Base-by-base conservation (phyloP, 2,888 invertebrate genomes). In the Dynastes hyllus region DNA sequence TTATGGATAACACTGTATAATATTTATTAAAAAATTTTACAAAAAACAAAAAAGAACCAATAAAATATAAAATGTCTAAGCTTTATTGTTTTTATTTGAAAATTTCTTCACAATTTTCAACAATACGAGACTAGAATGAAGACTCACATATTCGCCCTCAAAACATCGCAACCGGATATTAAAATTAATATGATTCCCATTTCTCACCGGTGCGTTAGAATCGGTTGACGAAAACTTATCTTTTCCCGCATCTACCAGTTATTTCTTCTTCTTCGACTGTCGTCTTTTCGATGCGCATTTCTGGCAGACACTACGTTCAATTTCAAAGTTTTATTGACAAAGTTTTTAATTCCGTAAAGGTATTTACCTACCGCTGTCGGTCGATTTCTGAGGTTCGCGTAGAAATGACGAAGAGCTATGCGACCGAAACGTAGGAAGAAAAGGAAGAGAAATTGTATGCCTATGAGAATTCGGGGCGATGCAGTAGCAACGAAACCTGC, bases 301-400 rank as follows among this genome's bases (percentile, higher is more conserved):
- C 69, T 51, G 55, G 51, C 73, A 37, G 55, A 32, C 73, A 37
- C 73, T 58, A 61, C 58, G 73, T 73, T 73, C 73, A 73, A 73
- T 73, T 73, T 73, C 73, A 55, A 73, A 73, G 73, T 73, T 73
- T 73, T 73, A 73, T 73, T 73, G 73, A 73, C 73, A 73, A 73
- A 73, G 73, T 73, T 73, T 73, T 73, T 73, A 73, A 73, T 73
- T 73, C 73, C 73, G 58, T 58, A 22, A 73, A 73, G 16, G 22
- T 37, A 22, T 22, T 22, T 22, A 40, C 16, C 40, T 58, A 9
- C 22, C 8, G 5, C 29, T 29, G 70, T 16, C 58, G 58, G 22
- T 58, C 58, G 58, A 73, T 73, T 58, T 61, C 40, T 73, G 61
- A 40, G 58, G 61, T 58, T 22, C 8, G 40, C 58, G 58, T 37